These are phyloP conservation scores for Heliangelus exortis DNA, from an alignment of 2,797 vertebrate species.

Conservation along the genomic window DNA sequence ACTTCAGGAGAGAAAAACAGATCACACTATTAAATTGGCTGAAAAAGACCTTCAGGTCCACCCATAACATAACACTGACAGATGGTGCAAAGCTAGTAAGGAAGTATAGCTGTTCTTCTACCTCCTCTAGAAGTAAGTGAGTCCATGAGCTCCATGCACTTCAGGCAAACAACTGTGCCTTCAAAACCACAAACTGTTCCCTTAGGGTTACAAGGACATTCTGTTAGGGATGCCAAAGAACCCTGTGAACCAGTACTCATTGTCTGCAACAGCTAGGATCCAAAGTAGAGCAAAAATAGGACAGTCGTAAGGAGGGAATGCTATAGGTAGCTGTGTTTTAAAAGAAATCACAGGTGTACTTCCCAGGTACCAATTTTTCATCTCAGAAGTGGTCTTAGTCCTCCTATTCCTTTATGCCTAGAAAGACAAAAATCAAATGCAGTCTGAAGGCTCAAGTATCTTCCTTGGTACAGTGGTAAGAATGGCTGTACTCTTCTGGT, in stretches of 20 bases:
- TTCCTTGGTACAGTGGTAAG: not conserved
- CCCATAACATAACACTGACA: too few relatives aligned
- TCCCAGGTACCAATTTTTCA: not conserved
- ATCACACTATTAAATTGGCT: not conserved
- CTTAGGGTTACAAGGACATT: not conserved
- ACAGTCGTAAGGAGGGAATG: not conserved
- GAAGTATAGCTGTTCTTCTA: not conserved
- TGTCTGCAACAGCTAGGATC: not conserved
- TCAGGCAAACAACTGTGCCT: not conserved
- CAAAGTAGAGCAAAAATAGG: not conserved
- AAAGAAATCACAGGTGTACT: not conserved
- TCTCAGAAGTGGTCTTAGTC: not conserved
- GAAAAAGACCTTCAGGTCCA: too few relatives aligned
- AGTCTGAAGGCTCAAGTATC: not conserved
- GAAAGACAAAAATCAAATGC: not conserved
- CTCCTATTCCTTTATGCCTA: not conserved
- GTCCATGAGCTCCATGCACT: not conserved
- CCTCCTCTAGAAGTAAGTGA: accelerated
- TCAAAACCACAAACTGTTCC: not conserved
- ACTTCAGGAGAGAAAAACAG: not conserved
- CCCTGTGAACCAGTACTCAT: not conserved
- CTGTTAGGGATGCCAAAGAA: not conserved
- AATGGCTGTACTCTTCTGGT: not conserved
- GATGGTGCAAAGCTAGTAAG: not conserved
- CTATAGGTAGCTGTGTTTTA: not conserved